phyloP scores from a whole-genome alignment of 2,888 invertebrate genomes.

The Euclidia mi region DNA sequence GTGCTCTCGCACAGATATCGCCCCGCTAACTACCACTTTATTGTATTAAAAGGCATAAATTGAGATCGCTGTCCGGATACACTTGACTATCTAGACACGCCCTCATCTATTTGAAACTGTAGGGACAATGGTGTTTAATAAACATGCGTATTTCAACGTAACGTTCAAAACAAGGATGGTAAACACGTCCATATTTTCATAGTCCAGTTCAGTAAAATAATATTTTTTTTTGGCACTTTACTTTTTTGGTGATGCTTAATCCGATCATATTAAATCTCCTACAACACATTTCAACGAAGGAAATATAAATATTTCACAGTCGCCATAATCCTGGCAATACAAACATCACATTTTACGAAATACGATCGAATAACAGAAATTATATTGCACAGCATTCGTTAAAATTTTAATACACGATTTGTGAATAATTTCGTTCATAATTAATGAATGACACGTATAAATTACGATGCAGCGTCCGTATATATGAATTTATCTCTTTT shows the following conservation, averaged over 20 bases:
- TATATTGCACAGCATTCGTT: conserved; percentile 2
- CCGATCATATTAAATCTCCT: too few species aligned
- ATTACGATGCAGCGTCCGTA: conserved; percentile 4
- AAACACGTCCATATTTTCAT: too few species aligned
- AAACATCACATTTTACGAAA: conserved; percentile 2
- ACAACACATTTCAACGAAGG: background rate
- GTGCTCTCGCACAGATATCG: conserved; percentile 54
- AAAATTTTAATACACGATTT: conserved; percentile 11
- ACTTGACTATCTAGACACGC: conserved; percentile 41
- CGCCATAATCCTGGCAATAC: background rate
- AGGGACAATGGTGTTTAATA: background rate
- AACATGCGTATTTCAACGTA: too few species aligned
- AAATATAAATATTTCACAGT: background rate
- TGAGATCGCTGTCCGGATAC: conserved; percentile 36
- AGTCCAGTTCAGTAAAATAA: too few species aligned
- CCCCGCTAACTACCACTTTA: conserved; percentile 47
- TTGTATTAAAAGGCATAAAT: conserved; percentile 42
- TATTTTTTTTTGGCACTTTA: too few species aligned
- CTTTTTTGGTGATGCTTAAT: too few species aligned
- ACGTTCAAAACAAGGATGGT: too few species aligned
- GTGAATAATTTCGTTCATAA: conserved; percentile 7
- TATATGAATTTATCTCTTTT: conserved; percentile 1
- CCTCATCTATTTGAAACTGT: conserved; percentile 27
- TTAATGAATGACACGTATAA: conserved; percentile 8
- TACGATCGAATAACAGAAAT: conserved; percentile 1